Base-by-base conservation (phyloP, 2,888 invertebrate genomes). In the Sinodicranocentrus sp. region DNA sequence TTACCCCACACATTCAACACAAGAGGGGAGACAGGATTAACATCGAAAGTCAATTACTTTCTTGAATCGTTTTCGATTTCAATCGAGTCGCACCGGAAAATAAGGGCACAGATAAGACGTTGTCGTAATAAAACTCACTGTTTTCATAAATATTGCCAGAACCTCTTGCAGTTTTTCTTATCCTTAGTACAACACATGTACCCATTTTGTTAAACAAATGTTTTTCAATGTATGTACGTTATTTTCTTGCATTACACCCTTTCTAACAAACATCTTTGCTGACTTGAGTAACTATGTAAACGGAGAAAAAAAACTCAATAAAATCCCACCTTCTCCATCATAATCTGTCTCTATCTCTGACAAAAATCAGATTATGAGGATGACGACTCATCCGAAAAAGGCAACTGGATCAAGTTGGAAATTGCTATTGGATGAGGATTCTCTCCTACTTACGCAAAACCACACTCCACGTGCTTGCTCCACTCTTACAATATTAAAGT, bases 41-140 rank as follows among this genome's bases (percentile, higher is more conserved):
- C 57, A 67, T 67, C 67, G 67, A 67, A 67, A 67, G 67, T 67
- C 44, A 67, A 67, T 67, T 67, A 67, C 13, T 5, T 21, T 67
- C 23, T 43, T 19, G 33, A 63, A 63, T 17, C 33, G 25, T 25
- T 57, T 52, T 57, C 57, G 57, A 57, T 57, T 57, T 57, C 57
- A 57, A 25, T 48, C n/a, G 15, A 19, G 2, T 25, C 23, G 13
- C 2, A 25, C n/a, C 48, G 3, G 48, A 48, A 23, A 39, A 39
- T 39, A 8, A 39, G 5, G 6, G 13, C 13, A 39, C 5, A 39
- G 13, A 39, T 39, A 8, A 1, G 25, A 6, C 15, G 15, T 48
- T 17, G 54, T 54, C 17, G 54, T 57, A 57, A 1, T 19, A 2
- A 48, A 23, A 10, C 25, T 23, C 1, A 15, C n/a, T n/a, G n/a